Conservation (phyloP, 1,140 invertebrate species). For the Arion vulgaris region DNA sequence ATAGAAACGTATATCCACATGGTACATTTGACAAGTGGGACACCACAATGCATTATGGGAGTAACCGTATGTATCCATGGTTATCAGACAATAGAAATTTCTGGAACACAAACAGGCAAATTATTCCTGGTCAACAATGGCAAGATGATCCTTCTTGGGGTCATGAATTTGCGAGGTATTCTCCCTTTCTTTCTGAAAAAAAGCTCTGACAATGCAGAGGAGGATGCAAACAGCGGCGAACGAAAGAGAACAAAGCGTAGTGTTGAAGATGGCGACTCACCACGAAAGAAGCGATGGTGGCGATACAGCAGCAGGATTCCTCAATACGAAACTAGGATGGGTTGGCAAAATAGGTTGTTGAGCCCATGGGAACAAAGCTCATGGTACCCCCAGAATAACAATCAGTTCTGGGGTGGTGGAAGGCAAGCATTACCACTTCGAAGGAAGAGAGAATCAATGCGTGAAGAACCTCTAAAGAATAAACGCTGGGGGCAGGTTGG, state of each 20-base stretch:
- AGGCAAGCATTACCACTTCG: neutral
- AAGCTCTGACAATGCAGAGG: neutral
- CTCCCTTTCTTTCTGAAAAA: neutral
- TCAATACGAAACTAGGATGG: neutral
- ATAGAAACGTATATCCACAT: neutral
- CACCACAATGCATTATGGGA: neutral
- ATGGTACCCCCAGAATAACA: neutral
- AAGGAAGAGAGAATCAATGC: neutral
- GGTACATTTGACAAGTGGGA: neutral
- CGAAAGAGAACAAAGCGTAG: neutral
- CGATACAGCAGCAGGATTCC: neutral
- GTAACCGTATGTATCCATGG: neutral
- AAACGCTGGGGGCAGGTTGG: neutral
- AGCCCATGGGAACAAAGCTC: neutral
- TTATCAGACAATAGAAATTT: neutral
- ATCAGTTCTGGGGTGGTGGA: neutral
- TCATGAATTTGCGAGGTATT: neutral
- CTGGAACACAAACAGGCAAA: neutral
- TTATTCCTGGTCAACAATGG: neutral
- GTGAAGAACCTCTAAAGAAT: neutral
- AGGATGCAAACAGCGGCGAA: neutral
- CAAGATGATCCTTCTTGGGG: neutral
- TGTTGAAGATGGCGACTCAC: neutral
- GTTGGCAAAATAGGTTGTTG: neutral
- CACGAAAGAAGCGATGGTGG: neutral